These are phyloP conservation scores for Asarcornis scutulata DNA, from an alignment of 2,113 vertebrate genomes.

Conservation along the genomic window DNA sequence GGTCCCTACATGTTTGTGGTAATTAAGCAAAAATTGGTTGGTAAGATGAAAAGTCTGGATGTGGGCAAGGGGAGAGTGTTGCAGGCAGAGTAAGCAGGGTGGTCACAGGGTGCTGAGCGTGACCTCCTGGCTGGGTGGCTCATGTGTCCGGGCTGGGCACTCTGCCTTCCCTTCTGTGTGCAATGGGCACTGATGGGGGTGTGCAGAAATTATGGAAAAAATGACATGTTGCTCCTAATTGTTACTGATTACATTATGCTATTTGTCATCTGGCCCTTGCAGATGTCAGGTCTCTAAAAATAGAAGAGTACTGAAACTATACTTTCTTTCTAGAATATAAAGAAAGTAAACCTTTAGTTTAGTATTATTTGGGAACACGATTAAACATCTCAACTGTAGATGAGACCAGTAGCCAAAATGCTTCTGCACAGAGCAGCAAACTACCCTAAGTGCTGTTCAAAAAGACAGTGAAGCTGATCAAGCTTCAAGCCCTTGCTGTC, in stretches of 20 bases:
- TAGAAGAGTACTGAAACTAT: neutral
- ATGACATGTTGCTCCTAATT: neutral
- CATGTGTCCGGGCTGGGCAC: accelerated
- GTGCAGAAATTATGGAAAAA: neutral
- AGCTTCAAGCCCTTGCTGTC: neutral
- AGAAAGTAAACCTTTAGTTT: neutral
- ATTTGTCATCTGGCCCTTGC: neutral
- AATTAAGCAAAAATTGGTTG: neutral
- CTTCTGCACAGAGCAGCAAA: neutral
- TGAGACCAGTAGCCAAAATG: neutral
- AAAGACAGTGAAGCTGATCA: neutral
- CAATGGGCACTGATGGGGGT: neutral
- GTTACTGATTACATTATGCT: neutral
- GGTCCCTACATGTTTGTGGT: neutral
- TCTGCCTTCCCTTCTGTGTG: neutral
- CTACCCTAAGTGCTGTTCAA: neutral
- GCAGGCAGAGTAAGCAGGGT: neutral
- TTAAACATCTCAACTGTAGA: neutral
- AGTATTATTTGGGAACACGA: neutral
- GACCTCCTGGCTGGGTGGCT: neutral
- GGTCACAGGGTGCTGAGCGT: neutral
- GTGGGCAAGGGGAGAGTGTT: neutral
- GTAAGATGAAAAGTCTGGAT: neutral
- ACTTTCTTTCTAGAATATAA: too few relatives aligned
- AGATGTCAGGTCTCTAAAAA: neutral